Conservation (phyloP, 1,140 invertebrate genomes). For the Atta cephalotes region DNA sequence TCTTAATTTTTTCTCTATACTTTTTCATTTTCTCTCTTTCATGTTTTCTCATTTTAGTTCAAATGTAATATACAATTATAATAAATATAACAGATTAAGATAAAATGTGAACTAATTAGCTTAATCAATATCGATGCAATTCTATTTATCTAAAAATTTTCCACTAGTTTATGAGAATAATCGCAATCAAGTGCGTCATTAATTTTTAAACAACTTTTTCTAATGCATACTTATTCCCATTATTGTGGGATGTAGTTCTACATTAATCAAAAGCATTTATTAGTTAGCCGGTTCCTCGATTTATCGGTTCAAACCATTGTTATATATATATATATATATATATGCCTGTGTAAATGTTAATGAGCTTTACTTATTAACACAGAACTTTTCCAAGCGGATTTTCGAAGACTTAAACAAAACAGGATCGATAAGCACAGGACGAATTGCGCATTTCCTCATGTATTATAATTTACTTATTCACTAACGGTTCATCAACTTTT, state of each 20-base stretch:
- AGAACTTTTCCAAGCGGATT: slow-evolving; percentile 51
- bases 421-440: slow-evolving; percentile 29
- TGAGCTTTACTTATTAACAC: slow-evolving; percentile 52
- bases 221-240: not conserved
- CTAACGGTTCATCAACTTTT: slow-evolving; percentile 19
- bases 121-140: not conserved
- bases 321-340: not conserved
- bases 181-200: not conserved
- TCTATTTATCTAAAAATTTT: not conserved
- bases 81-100: not conserved
- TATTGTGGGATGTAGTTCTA: not conserved
- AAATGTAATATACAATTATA: not conserved
- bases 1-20: not conserved
- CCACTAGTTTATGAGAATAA: not conserved
- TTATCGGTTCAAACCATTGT: slow-evolving; percentile 14
- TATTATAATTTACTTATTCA: slow-evolving; percentile 37
- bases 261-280: slow-evolving; percentile 28
- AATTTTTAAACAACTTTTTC: slow-evolving; percentile 21
- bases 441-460: not conserved
- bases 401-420: slow-evolving; percentile 43
- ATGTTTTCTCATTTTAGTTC: not conserved
- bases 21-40: not conserved
- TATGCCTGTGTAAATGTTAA: slow-evolving; percentile 59
- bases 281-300: not conserved
- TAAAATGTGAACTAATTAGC: not conserved